A percentile compares a stretch with the other conserved stretches of the same genome.
These are phyloP conservation scores for Clarias laeviceps DNA, from an alignment of 2,797 vertebrate genomes.

Conservation along the genomic window DNA sequence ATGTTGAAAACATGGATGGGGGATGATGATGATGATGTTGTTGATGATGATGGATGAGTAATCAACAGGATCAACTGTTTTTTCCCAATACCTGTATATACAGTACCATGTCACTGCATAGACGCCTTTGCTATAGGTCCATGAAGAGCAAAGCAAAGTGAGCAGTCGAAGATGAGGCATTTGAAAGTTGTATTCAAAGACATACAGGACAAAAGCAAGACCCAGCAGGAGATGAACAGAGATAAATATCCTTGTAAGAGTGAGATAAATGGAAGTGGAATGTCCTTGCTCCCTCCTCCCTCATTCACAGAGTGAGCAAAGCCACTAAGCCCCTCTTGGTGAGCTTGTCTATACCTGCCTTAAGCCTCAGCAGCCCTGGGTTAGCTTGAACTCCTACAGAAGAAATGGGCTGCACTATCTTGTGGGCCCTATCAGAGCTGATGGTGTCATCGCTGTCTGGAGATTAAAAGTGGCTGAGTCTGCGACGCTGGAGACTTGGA, in stretches of 20 bases:
- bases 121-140: neutral
- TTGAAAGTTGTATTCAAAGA: constrained; percentile 24
- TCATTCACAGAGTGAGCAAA: constrained; percentile 30
- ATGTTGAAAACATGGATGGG: neutral
- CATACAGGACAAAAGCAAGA: constrained; percentile 31
- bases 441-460: constrained; percentile 54
- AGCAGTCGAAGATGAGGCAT: constrained; percentile 4
- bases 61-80: neutral
- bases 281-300: constrained; percentile 46
- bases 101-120: neutral
- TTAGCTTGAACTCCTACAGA: constrained; percentile 27
- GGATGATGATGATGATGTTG: neutral
- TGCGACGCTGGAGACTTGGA: constrained; percentile 23
- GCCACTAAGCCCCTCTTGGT: constrained; percentile 32
- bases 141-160: neutral
- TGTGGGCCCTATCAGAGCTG: constrained; percentile 47
- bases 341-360: constrained; percentile 51
- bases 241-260: constrained; percentile 53
- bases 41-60: neutral
- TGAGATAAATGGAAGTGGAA: constrained; percentile 58
- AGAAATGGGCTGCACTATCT: constrained; percentile 50
- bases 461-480: constrained; percentile 51
- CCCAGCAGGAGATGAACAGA: constrained; percentile 40
- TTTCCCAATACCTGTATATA: neutral
- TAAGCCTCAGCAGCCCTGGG: constrained; percentile 24